Evolutionary conservation across 2,797 vertebrate species (phyloP).

Genomic region (Eospalax fontanierii): DNA sequence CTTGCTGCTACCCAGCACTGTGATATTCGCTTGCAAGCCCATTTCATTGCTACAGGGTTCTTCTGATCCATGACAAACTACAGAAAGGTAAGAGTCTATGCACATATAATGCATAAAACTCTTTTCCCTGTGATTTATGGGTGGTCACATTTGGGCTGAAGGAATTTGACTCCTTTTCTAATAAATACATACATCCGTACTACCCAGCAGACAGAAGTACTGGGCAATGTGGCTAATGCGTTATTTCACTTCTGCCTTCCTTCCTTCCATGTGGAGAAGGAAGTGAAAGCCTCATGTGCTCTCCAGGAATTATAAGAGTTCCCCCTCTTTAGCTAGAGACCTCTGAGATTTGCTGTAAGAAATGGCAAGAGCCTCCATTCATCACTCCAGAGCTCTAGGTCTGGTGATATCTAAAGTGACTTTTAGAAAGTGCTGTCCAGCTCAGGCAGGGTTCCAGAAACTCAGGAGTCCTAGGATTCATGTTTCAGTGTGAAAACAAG

Average conservation of each 20-base stretch:
- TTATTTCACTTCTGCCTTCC: neutral
- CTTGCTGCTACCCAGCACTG: neutral
- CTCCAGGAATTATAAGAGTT: neutral
- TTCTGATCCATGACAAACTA: conserved; percentile 66
- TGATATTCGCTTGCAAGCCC: neutral
- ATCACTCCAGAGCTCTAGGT: neutral
- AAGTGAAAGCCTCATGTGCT: neutral
- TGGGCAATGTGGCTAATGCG: neutral
- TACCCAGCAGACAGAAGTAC: neutral
- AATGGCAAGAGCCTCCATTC: neutral
- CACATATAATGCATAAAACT: conserved; percentile 46
- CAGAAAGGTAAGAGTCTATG: conserved; percentile 62
- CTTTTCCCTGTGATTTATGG: conserved; percentile 30
- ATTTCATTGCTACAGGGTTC: conserved; percentile 36
- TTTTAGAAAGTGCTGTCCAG: conserved; percentile 47
- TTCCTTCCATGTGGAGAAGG: neutral
- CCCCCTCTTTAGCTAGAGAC: neutral
- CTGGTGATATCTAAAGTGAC: conserved; percentile 60
- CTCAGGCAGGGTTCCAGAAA: neutral
- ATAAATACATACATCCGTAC: too few species aligned
- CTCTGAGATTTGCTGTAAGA: neutral
- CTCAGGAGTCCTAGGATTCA: conserved; percentile 7
- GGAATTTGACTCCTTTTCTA: neutral
- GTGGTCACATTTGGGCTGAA: neutral
- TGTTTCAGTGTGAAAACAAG: conserved; percentile 54